These are phyloP conservation scores for Gila orcuttii DNA, from an alignment of 2,113 vertebrate species.

Conservation along the genomic window DNA sequence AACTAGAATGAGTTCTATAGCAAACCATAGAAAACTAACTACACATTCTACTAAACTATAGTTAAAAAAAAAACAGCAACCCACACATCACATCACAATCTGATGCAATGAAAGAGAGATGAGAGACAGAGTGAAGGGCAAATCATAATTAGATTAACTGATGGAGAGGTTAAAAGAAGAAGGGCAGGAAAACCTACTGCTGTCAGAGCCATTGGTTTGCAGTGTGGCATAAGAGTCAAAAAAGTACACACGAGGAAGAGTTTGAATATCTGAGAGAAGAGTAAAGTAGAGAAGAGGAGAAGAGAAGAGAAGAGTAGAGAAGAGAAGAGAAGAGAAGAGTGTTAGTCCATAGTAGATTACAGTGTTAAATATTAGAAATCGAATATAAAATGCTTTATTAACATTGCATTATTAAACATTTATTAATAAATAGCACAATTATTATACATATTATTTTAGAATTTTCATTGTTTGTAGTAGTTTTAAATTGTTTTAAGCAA, in stretches of 20 bases:
- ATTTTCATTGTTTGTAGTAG: not conserved
- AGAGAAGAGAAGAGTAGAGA: not conserved
- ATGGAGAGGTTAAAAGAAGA: conserved; percentile 15
- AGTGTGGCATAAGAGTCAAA: conserved; percentile 84
- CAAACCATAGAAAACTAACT: not conserved
- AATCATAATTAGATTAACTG: not conserved
- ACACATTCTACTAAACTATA: not conserved
- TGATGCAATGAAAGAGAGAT: not conserved
- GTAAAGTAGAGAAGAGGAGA: conserved; percentile 20
- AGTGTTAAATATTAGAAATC: conserved; percentile 26
- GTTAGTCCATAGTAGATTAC: conserved; percentile 2
- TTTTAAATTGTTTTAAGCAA: not conserved
- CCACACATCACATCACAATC: conserved; percentile 28
- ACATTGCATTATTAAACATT: not conserved
- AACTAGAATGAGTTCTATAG: not conserved
- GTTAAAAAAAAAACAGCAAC: not conserved
- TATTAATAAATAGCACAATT: not conserved
- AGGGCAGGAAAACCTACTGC: conserved; percentile 76
- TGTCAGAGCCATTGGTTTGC: conserved; percentile 81
- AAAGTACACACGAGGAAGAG: conserved; percentile 86
- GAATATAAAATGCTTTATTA: not conserved
- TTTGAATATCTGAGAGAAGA: conserved; percentile 81
- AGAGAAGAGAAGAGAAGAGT: conserved; percentile 12
- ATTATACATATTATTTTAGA: not conserved
- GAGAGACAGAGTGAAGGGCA: not conserved